These are phyloP conservation scores for Biston stratarius DNA, from an alignment of 2,888 invertebrate species.

Conservation along the genomic window DNA sequence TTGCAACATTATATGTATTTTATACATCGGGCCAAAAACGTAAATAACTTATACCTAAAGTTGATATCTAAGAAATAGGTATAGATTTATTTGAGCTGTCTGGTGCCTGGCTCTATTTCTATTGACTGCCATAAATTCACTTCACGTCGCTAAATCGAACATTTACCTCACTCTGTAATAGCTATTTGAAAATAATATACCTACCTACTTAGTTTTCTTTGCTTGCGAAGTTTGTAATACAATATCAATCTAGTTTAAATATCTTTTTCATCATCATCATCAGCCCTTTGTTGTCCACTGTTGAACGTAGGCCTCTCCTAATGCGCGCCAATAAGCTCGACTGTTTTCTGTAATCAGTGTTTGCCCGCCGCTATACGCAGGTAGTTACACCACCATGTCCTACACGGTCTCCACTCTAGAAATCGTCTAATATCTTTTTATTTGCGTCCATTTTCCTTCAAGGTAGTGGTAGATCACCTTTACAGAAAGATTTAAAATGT, in stretches of 20 bases:
- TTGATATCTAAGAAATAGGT: constrained; percentile 31
- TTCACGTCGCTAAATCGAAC: constrained; percentile 8
- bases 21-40: constrained; percentile 32
- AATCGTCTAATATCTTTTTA: too few species aligned
- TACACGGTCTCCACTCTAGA: too few species aligned
- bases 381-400: too few species aligned
- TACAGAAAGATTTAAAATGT: too few species aligned
- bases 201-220: neutral
- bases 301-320: too few species aligned
- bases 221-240: neutral
- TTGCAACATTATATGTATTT: constrained; percentile 10
- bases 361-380: too few species aligned
- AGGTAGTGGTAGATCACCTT: too few species aligned
- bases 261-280: neutral
- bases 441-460: too few species aligned
- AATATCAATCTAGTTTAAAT: neutral
- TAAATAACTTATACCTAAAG: constrained; percentile 37
- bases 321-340: too few species aligned
- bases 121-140: constrained; percentile 26
- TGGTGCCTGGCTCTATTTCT: constrained; percentile 41
- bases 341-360: too few species aligned
- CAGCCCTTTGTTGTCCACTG: too few species aligned
- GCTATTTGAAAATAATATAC: neutral
- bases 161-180: constrained; percentile 3
- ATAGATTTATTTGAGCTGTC: constrained; percentile 37